Evolutionary conservation across 2,797 vertebrate species (phyloP).

Genomic region (Phoeniculus purpureus): DNA sequence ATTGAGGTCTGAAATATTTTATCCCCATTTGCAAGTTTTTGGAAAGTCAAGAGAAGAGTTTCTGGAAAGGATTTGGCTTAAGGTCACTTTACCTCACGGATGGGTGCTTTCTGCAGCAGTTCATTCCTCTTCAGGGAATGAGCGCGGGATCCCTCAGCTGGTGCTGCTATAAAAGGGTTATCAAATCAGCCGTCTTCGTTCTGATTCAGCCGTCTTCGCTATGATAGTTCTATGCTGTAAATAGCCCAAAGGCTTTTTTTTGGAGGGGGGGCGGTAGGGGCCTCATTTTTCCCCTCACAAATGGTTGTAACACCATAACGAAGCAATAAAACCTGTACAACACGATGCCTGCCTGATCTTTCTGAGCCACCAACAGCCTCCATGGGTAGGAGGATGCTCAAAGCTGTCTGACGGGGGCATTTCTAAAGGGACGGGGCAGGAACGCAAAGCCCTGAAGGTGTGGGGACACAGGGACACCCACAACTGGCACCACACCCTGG

Average conservation of each 20-base stretch:
- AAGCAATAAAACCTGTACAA: background rate
- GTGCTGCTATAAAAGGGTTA: background rate
- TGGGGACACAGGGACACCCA: background rate
- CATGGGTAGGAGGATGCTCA: background rate
- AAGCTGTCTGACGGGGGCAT: background rate
- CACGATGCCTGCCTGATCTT: background rate
- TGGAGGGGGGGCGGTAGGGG: accelerated
- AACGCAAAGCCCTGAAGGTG: background rate
- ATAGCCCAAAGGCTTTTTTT: background rate
- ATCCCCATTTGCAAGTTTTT: too few species aligned
- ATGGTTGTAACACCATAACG: background rate
- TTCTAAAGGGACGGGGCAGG: accelerated
- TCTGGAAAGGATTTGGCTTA: background rate
- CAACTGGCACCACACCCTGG: accelerated
- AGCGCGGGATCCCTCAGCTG: background rate
- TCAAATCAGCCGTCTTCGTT: too few species aligned
- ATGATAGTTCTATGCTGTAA: background rate
- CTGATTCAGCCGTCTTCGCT: too few species aligned
- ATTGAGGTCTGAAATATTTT: too few species aligned
- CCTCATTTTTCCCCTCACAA: background rate
- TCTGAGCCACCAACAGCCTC: accelerated
- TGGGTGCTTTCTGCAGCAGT: background rate
- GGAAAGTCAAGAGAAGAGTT: background rate
- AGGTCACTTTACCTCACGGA: too few species aligned
- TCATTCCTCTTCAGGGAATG: background rate